A percentile compares a stretch with the other conserved stretches of the same genome.
phyloP scores from a whole-genome alignment of 1,140 invertebrate species.

The Drosophila teissieri region DNA sequence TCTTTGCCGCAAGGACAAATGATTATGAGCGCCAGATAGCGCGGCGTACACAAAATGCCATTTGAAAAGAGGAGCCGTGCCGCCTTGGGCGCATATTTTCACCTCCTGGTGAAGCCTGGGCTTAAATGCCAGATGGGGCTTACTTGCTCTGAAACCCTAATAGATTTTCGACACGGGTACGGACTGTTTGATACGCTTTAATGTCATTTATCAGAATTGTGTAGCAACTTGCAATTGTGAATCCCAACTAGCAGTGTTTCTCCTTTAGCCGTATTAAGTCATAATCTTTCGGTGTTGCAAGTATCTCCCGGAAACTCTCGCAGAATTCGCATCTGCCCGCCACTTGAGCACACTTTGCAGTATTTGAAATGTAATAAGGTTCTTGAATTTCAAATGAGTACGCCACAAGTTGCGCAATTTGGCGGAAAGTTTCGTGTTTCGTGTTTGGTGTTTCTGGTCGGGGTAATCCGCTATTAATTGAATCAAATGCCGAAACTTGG shows the following conservation, averaged over 20 bases:
- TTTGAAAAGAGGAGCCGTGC: slow-evolving; percentile 3
- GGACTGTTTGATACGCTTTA: slow-evolving; percentile 8
- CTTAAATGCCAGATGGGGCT: slow-evolving; percentile 1
- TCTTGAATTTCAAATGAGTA: slow-evolving; percentile 46
- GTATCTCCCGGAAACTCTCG: too few relatives aligned
- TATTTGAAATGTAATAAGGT: slow-evolving; percentile 1
- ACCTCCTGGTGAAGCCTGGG: neutral
- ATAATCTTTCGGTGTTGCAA: neutral
- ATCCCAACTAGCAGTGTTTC: neutral
- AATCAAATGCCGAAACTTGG: slow-evolving; percentile 31
- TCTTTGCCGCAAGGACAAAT: slow-evolving; percentile 60
- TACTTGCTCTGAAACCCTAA: slow-evolving; percentile 5
- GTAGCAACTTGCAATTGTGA: neutral
- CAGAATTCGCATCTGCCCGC: neutral
- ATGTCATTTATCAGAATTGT: neutral
- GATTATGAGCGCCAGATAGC: slow-evolving; percentile 58
- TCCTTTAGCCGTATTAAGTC: too few relatives aligned
- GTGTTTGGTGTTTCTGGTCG: slow-evolving; percentile 21
- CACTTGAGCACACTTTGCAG: neutral
- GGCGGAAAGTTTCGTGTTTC: slow-evolving; percentile 24
- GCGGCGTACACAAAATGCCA: slow-evolving; percentile 12
- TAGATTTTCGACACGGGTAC: neutral
- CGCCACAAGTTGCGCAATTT: slow-evolving; percentile 37
- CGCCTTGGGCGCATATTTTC: slow-evolving; percentile 9
- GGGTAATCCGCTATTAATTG: slow-evolving; percentile 46